Conservation (phyloP, 2,888 invertebrate genomes). For the Protonemura montana region DNA sequence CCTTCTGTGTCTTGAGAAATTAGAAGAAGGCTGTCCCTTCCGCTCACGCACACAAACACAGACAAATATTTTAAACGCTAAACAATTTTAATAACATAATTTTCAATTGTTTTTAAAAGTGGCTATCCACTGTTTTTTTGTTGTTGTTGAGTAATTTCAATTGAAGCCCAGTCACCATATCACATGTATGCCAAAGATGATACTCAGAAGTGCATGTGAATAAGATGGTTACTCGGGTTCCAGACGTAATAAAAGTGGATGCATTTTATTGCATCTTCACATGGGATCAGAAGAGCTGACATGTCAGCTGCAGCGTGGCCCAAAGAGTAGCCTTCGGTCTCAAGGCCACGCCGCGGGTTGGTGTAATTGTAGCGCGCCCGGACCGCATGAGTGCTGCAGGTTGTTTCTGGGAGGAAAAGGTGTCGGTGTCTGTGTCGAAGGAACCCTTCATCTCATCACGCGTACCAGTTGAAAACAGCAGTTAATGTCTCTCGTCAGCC, state of each 20-base stretch:
- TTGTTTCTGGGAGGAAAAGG: background rate
- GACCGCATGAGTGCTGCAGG: background rate
- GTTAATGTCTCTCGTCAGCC: slow-evolving; percentile 1
- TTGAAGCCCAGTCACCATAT: too few species aligned
- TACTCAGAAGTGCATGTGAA: background rate
- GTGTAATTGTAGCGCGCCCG: background rate
- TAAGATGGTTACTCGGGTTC: background rate
- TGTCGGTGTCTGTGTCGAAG: background rate
- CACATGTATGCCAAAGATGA: background rate
- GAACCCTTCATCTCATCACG: background rate
- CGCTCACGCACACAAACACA: background rate
- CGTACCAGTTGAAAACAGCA: background rate
- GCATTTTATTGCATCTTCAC: background rate
- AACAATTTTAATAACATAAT: background rate
- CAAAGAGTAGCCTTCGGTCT: background rate
- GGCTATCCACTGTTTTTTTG: too few species aligned
- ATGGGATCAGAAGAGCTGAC: background rate
- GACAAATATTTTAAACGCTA: background rate
- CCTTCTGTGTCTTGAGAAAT: background rate
- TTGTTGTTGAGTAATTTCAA: background rate
- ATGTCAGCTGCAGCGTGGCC: background rate
- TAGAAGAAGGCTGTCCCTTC: background rate
- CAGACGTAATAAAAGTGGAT: background rate
- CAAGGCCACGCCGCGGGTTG: background rate
- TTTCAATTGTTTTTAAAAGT: background rate